Evolutionary conservation across 2,797 vertebrate genomes (phyloP), one percentile per base, ranked within the genome.

Genomic region (Periophthalmus magnuspinnatus): DNA sequence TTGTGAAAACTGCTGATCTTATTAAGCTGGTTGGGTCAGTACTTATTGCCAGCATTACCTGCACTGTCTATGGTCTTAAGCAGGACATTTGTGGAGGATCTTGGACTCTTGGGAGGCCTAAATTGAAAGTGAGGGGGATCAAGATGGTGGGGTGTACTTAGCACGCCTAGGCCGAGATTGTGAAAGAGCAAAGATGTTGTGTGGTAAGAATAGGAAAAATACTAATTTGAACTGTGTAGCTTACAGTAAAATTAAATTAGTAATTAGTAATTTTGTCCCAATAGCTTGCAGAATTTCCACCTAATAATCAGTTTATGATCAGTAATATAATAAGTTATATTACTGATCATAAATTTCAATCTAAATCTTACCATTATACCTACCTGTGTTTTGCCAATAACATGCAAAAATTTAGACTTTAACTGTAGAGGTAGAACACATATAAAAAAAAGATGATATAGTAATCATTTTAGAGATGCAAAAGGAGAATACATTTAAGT

Each of bases 1-100:
- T 16, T 70, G 60, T 65, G 57, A 75, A 71, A 54, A 75, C 62
- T 67, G 63, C 38, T 70, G 68, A 84, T 81, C 75, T 76, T 59
- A 75, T 81, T 75, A 67, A 75, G 67, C 70, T 13, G 59, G 71
- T 79, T 64, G 64, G 4, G 50, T 16, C 32, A 38, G 19, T 14
- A 14, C 47, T 72, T 57, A 63, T 58, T 28, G 45, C 72, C 38
- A 47, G 32, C 32, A 6, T 41, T 48, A 67, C 33, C 38, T 67
- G 33, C 50, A 64, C 22, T 34, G 41, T 74, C 41, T 13, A 38
- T 28, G 41, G 50, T 65, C 22, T 38, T 63, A 58, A 50, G 33
- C 60, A 28, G 4, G 47, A 5, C 22, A 9, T 67, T 76, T 74
- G 48, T 75, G 64, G 32, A 21, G 57, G 64, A 65, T 5, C 22